Conservation (phyloP, 2,888 invertebrate genomes). For the Loripinus fragilis region DNA sequence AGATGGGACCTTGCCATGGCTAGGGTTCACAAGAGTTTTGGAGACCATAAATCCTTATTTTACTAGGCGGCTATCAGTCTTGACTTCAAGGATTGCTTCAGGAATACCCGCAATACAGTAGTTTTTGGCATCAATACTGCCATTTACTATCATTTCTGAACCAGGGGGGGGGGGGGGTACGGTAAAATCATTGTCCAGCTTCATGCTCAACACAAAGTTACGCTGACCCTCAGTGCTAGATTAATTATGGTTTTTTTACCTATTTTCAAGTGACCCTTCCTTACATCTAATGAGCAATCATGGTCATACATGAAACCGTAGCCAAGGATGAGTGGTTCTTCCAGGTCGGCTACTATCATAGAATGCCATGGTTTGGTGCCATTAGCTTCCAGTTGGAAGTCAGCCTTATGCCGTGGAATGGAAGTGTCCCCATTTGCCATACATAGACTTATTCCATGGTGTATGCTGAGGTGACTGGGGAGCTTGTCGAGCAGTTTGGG, state of each 20-base stretch:
- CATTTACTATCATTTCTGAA: not conserved
- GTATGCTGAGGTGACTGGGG: not conserved
- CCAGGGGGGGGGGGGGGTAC: conserved; percentile 3
- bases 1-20: not conserved
- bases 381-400: not conserved
- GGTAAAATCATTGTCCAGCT: not conserved
- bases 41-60: too few species aligned
- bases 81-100: not conserved
- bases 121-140: not conserved
- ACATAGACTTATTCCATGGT: not conserved
- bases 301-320: too few species aligned
- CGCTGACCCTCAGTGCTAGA: not conserved
- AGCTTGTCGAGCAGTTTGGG: too few species aligned
- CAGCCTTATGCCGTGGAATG: not conserved
- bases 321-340: not conserved
- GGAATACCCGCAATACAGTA: not conserved
- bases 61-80: not conserved
- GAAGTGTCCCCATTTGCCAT: too few species aligned
- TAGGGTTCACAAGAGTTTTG: not conserved
- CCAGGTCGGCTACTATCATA: too few species aligned
- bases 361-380: not conserved
- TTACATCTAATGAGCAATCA: too few species aligned
- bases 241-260: not conserved
- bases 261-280: too few species aligned
- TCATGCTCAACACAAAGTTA: too few species aligned